Conservation (phyloP, 2,113 vertebrate genomes). For the Cololabis saira region DNA sequence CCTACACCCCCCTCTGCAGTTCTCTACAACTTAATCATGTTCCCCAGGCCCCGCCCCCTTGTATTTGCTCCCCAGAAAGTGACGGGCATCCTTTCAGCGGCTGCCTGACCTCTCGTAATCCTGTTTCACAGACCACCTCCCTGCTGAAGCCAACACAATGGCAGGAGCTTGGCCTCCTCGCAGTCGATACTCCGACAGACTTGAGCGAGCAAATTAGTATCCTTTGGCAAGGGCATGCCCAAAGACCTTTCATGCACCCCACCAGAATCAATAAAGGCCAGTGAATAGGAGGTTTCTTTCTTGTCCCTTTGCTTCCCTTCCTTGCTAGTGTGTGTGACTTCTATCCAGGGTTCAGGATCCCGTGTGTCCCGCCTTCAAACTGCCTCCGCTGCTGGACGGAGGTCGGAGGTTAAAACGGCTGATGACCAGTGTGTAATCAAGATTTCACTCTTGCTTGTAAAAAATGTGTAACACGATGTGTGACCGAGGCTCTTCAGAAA, state of each 20-base stretch:
- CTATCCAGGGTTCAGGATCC: conserved; percentile 43
- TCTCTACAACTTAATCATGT: conserved; percentile 96
- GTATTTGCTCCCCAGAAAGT: conserved; percentile 90
- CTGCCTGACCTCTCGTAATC: conserved; percentile 99
- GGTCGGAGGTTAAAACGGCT: conserved; percentile 55
- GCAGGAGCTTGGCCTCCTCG: conserved; percentile 92
- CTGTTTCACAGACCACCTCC: conserved; percentile 98
- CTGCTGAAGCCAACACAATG: conserved; percentile 94
- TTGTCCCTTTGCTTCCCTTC: conserved; percentile 47
- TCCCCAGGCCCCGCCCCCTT: conserved; percentile 86
- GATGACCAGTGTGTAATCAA: conserved; percentile 47
- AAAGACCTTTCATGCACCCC: conserved; percentile 97
- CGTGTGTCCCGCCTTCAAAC: conserved; percentile 4
- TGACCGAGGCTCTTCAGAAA: neutral
- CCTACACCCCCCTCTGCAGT: conserved; percentile 72
- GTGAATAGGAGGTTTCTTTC: conserved; percentile 84
- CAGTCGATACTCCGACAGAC: conserved; percentile 98
- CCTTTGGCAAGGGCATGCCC: conserved; percentile 95
- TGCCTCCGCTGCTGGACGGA: conserved; percentile 7
- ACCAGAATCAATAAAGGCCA: conserved; percentile 94
- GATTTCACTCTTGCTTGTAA: conserved; percentile 40
- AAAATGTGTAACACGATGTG: conserved; percentile 24
- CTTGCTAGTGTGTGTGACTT: conserved; percentile 41
- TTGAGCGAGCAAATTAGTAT: conserved; percentile 99
- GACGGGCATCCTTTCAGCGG: conserved; percentile 96